Base-by-base conservation (phyloP, 2,797 vertebrate species). In the Oreortyx pictus region DNA sequence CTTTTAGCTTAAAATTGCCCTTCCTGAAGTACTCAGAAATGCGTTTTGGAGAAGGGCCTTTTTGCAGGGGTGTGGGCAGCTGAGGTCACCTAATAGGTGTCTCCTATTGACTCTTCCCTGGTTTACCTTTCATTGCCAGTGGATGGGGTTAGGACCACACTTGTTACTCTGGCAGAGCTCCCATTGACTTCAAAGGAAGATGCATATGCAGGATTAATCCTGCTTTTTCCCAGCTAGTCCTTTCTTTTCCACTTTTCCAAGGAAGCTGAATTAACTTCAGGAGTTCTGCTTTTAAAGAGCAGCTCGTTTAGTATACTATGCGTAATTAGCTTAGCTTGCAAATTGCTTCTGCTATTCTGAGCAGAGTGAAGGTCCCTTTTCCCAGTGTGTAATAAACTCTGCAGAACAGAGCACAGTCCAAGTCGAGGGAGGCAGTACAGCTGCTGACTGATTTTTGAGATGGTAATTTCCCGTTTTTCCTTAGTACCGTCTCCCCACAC, bases 121-220 rank as follows among this genome's bases (percentile, higher is more conserved):
- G 92, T 85, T 96, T 94, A 94, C 91, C 94, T 94, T 94, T 96
- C 94, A 67, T 60, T 94, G 86, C 93, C 91, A 92, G 94, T 90
- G 94, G 90, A 93, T 95, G 92, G 92, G 94, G 90, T 91, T 95
- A 93, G 94, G 95, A 94, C 89, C 86, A 86, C 85, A 74, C 60
- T 93, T 95, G 82, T 94, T 90, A 92, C 72, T 93, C 76, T 67
- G 86, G 59, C 68, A 89, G 79, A 76, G 57, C 74, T 90, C 79
- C 78, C 68, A 24, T 88, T 96, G 82, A 43, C 66, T 95, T 96
- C 85, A 95, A 92, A 92, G 59, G 46, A 74, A 75, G 75, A 87
- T 82, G 89, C 57, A 57, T 72, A 72, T 92, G 56, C 11, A 27
- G 85, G 64, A 95, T 92, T 95, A 95, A 95, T 96, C 86, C 87